phyloP scores from a whole-genome alignment of 2,113 vertebrate species.

The Plotosus lineatus region DNA sequence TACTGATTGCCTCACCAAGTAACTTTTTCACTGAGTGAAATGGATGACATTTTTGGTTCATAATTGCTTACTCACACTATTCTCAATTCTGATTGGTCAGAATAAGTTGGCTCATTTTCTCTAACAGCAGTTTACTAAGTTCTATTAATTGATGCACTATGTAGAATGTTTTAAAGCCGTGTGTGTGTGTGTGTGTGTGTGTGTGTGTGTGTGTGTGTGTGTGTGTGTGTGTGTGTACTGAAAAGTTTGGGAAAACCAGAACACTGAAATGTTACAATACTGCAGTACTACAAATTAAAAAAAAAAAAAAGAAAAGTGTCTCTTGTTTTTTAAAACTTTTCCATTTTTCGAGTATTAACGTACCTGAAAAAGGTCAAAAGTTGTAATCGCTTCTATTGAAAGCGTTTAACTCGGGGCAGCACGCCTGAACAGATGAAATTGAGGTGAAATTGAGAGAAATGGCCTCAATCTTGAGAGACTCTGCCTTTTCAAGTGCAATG shows the following conservation, averaged over 20 bases:
- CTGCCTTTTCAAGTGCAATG: slow-evolving; percentile 22
- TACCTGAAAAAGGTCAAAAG: slow-evolving; percentile 3
- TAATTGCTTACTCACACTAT: neutral
- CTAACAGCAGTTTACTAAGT: neutral
- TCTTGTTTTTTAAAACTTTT: slow-evolving; percentile 22
- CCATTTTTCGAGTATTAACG: slow-evolving; percentile 39
- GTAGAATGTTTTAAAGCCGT: neutral
- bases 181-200: neutral
- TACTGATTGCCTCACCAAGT: too few species aligned
- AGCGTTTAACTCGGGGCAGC: slow-evolving; percentile 35
- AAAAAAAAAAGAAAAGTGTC: too few species aligned
- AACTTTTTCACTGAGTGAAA: too few species aligned
- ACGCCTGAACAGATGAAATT: slow-evolving; percentile 32
- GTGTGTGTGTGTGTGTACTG: neutral
- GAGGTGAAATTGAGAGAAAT: slow-evolving; percentile 41
- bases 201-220: too few species aligned
- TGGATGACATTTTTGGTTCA: neutral
- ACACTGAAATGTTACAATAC: neutral
- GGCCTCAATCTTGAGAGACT: slow-evolving; percentile 29
- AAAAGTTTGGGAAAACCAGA: neutral
- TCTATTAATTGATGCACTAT: neutral
- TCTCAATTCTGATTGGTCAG: neutral
- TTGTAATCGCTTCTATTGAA: slow-evolving; percentile 33
- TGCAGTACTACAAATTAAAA: neutral
- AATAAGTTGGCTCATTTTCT: neutral